phyloP scores from a whole-genome alignment of 2,113 vertebrate genomes.

The Manacus vitellinus region DNA sequence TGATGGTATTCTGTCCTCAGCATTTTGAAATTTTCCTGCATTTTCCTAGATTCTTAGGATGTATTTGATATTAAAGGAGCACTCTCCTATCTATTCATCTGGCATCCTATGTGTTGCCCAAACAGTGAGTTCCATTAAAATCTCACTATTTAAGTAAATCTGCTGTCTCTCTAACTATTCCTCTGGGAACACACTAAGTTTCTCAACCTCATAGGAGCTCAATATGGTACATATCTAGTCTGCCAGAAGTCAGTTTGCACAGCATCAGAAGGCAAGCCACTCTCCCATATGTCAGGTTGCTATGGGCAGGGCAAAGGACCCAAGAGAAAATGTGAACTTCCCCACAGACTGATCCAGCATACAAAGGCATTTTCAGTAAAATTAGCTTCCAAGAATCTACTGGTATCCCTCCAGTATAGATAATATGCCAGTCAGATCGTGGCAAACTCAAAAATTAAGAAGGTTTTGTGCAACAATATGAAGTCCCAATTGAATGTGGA shows the following conservation, averaged over 20 bases:
- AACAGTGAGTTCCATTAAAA: background rate
- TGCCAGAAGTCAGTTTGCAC: background rate
- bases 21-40: background rate
- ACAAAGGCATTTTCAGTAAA: background rate
- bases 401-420: background rate
- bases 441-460: background rate
- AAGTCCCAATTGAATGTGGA: fast-evolving
- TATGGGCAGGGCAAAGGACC: background rate
- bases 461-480: background rate
- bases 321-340: background rate
- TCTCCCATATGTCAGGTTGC: background rate
- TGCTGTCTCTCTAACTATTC: background rate
- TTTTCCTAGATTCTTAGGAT: background rate
- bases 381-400: background rate
- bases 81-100: background rate
- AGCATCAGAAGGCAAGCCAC: background rate
- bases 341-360: background rate
- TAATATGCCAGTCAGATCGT: background rate
- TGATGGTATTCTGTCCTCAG: background rate
- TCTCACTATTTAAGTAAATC: background rate
- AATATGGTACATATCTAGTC: too few relatives aligned
- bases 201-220: background rate
- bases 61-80: background rate
- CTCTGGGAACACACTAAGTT: background rate
- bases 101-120: background rate